These are phyloP conservation scores for Pinctada fucata DNA, from an alignment of 2,888 invertebrate genomes.

Conservation along the genomic window DNA sequence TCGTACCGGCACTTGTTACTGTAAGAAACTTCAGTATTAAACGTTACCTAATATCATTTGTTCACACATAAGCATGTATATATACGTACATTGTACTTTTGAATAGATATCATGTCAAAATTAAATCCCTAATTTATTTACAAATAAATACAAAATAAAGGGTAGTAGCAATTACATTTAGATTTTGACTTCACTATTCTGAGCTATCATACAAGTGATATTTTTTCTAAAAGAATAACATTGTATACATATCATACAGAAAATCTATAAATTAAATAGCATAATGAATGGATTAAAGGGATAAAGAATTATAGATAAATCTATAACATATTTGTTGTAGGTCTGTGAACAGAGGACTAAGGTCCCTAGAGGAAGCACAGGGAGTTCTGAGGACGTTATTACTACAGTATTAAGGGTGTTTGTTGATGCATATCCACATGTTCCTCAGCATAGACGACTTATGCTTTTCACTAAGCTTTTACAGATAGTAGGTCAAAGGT, in stretches of 20 bases:
- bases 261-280: no score
- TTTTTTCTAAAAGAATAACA: no score
- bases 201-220: no score
- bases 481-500: conserved; percentile 81
- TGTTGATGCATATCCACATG: conserved; percentile 91
- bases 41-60: background rate
- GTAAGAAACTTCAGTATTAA: conserved; percentile 57
- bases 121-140: no score
- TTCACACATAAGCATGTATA: background rate
- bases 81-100: background rate
- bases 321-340: conserved; percentile 39
- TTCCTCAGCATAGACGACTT: conserved; percentile 93
- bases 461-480: conserved; percentile 86
- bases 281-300: no score
- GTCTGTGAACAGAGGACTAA: conserved; percentile 60
- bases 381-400: conserved; percentile 61
- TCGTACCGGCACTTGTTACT: conserved; percentile 89
- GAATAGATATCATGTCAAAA: no score
- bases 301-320: no score
- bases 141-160: no score
- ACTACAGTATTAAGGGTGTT: conserved; percentile 85
- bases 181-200: no score
- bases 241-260: no score
- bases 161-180: no score
- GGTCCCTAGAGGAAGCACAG: conserved; percentile 49